Evolutionary conservation across 2,113 vertebrate genomes (phyloP).

Genomic region (Ctenomys sociabilis): DNA sequence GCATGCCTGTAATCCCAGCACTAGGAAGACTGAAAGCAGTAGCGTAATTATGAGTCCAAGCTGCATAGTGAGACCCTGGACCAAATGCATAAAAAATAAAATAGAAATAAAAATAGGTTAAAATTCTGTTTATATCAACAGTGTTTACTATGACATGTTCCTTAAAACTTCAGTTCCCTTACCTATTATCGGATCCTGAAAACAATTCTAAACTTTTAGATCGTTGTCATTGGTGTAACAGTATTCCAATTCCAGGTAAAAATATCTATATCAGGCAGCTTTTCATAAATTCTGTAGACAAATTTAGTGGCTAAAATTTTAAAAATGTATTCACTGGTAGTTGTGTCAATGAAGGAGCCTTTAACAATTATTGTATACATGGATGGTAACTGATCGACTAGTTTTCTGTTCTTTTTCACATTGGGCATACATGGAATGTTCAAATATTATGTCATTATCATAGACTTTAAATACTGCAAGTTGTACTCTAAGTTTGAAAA

Average conservation of each 20-base stretch:
- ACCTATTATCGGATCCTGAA: neutral
- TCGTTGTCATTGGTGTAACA: neutral
- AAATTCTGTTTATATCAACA: neutral
- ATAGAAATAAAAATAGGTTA: no score
- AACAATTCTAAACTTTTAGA: neutral
- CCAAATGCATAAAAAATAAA: no score
- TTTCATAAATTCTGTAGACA: neutral
- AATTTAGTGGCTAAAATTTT: no score
- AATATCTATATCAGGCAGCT: neutral
- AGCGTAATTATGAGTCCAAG: no score
- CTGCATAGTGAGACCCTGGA: no score
- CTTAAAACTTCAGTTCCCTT: neutral
- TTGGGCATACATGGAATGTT: neutral
- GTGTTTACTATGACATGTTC: neutral
- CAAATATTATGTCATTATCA: neutral
- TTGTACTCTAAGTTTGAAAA: neutral
- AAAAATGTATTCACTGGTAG: neutral
- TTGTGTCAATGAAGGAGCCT: neutral
- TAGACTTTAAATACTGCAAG: no score
- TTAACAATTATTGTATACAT: rapidly evolving
- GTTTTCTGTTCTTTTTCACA: neutral
- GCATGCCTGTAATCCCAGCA: no score
- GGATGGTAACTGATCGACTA: rapidly evolving
- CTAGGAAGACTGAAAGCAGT: no score
- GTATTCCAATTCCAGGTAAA: neutral